Evolutionary conservation across 2,113 vertebrate species (phyloP), one percentile per base, ranked within the genome.

Genomic region (Ictidomys tridecemlineatus): DNA sequence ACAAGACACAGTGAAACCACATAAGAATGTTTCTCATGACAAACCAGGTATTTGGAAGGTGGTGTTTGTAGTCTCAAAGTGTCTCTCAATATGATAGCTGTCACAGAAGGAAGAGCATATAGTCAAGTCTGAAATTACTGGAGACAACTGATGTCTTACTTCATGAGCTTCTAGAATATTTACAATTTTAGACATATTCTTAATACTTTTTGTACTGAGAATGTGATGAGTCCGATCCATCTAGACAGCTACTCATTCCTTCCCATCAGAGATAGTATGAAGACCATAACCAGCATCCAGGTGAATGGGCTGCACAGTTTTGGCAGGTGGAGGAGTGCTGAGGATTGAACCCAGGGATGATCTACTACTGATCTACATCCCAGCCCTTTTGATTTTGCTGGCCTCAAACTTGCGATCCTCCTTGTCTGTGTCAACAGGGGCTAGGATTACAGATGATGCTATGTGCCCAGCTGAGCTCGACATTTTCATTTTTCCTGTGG

Each of bases 31-130:
- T 88, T 91, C 95, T 93, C 98, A 96, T 72, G 45, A 34, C 74
- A 98, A 98, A 89, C 70, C 97, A 98, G 98, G 98, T 98, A 98
- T 51, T 97, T 97, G 89, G 61, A 56, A 84, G 65, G 58, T 79
- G 74, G 63, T 91, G 34, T 87, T 53, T 92, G 45, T 72, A 48
- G 32, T 56, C 78, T 32, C 4, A 16, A 70, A 32, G 63, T 65
- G 5, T 86, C 37, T 76, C 18, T 51, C 26, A 28, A 0, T 89
- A 53, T 39, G 61, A 18, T 91, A 8, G 2, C 24, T 78, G n/a
- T 69, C 74, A 26, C 20, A 74, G n/a, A 58, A 48, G 6, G 4
- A 85, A 69, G 42, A 87, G 10, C 11, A 30, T 37, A 28, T 8
- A 84, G 37, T 67, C 45, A 10, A 58, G 82, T 61, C 30, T 39